Percentiles rank a stretch among this genome's conserved stretches.
phyloP scores from a whole-genome alignment of 2,797 vertebrate species.

The Pteronotus mesoamericanus region DNA sequence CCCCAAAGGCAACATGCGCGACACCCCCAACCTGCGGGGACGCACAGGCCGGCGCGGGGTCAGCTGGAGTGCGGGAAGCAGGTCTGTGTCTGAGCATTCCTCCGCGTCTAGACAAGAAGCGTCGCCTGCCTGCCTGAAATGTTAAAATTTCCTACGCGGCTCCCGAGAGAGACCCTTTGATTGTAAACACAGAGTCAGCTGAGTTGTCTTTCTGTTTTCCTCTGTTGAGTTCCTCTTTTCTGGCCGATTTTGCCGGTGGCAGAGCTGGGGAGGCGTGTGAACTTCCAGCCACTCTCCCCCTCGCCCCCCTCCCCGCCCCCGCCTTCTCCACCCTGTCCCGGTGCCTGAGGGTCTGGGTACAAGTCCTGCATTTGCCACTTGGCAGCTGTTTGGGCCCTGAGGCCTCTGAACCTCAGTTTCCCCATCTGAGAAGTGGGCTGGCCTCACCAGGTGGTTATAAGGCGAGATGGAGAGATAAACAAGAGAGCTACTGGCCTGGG shows the following conservation, averaged over 20 bases:
- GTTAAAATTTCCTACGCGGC: constrained; percentile 71
- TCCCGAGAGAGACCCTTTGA: constrained; percentile 54
- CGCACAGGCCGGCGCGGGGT: constrained; percentile 55
- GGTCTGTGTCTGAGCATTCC: constrained; percentile 77
- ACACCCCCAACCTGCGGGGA: constrained; percentile 75
- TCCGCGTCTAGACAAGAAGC: constrained; percentile 82
- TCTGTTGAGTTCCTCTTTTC: constrained; percentile 49
- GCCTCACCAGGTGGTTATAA: fast-evolving
- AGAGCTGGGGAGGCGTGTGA: not conserved
- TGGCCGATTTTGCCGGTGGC: constrained; percentile 28
- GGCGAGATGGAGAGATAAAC: not conserved
- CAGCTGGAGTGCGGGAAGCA: constrained; percentile 77
- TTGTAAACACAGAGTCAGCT: constrained; percentile 74
- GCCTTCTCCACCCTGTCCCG: fast-evolving
- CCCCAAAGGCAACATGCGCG: constrained; percentile 79
- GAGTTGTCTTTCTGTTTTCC: constrained; percentile 55
- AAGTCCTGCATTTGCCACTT: not conserved
- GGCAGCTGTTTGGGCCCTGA: not conserved
- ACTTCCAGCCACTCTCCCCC: too few species aligned
- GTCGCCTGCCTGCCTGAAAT: constrained; percentile 77
- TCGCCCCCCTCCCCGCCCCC: too few species aligned
- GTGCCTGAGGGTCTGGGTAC: not conserved
- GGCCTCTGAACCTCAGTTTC: not conserved
- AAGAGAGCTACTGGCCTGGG: fast-evolving
- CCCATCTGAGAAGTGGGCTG: not conserved